Evolutionary conservation across 2,797 vertebrate genomes (phyloP).

Genomic region (Gymnoscopelus braueri): DNA sequence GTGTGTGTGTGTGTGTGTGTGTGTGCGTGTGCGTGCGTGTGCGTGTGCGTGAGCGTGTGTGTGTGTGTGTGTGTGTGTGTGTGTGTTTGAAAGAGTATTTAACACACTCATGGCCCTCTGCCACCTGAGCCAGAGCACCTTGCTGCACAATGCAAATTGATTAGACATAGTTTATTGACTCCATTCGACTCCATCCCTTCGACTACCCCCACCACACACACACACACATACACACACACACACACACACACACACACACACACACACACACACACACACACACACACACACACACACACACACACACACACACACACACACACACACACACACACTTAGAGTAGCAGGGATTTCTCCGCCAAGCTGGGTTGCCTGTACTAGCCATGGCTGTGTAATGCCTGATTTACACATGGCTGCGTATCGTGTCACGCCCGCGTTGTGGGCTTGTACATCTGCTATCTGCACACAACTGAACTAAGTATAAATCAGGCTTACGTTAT

Average conservation of each 20-base stretch:
- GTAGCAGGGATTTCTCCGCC: no score
- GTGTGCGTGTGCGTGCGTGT: neutral
- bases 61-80: constrained; percentile 60
- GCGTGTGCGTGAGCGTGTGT: constrained; percentile 45
- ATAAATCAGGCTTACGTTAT: no score
- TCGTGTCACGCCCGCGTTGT: no score
- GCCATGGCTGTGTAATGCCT: no score
- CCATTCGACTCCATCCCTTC: constrained; percentile 31
- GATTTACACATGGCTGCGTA: no score
- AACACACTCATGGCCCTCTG: constrained; percentile 36
- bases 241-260: no score
- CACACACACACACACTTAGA: no score
- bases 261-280: neutral
- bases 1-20: neutral
- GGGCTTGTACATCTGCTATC: no score
- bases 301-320: neutral
- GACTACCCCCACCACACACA: constrained; percentile 1
- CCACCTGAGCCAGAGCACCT: constrained; percentile 56
- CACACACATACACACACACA: no score
- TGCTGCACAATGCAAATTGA: constrained; percentile 50
- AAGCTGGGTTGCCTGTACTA: no score
- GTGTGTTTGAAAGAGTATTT: constrained; percentile 12
- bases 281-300: neutral
- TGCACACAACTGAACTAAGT: no score
- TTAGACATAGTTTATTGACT: constrained; percentile 50